Base-by-base conservation (phyloP, 2,797 vertebrate genomes). In the Macroramphosus scolopax region DNA sequence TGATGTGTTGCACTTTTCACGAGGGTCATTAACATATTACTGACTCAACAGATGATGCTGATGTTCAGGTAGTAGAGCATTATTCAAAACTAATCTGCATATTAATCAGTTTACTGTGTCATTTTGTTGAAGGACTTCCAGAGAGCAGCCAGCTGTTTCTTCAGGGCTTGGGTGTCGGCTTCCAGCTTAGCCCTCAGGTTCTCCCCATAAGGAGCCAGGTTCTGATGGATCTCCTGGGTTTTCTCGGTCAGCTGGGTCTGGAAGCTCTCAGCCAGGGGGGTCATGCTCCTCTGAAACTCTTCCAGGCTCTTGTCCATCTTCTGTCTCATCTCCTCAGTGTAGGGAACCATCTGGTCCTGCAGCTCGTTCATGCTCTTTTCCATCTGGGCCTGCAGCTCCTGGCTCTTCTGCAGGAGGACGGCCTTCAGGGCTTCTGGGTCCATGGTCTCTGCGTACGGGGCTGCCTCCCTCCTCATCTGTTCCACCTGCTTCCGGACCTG, bases 221-320 rank as follows among this genome's bases (percentile, higher is more conserved):
- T 86, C 60, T 85, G 68, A 78, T 88, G 84, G 41, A 90, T 40
- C 60, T 68, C 80, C 77, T 77, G 68, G 46, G 46, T 74, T 11
- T 58, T 82, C 57, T 83, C 58, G 33, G 16, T 49, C 36, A 89
- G 34, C 75, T 86, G 69, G 25, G 8, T 28, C 37, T 87, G 72
- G 8, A 88, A 74, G 45, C 18, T 72, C 60, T 85, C 56, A 14
- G 71, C 53, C 59, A 86, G 32, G 25, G 80, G 87, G 26, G 44
- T 28, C 44, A 83, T 52, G 59, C 25, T 81, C 18, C 22, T 80
- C 64, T 86, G 76, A 20, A 89, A 85, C n/a, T 85, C 75, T 18
- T 84, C 65, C 33, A 91, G 20, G 24, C 77, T 75, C 28, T 81
- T 66, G n/a, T 87, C 75, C 48, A 91, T 30, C 65, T 85, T 89